Evolutionary conservation across 2,888 invertebrate genomes (phyloP).

Genomic region (Nomada fucata): DNA sequence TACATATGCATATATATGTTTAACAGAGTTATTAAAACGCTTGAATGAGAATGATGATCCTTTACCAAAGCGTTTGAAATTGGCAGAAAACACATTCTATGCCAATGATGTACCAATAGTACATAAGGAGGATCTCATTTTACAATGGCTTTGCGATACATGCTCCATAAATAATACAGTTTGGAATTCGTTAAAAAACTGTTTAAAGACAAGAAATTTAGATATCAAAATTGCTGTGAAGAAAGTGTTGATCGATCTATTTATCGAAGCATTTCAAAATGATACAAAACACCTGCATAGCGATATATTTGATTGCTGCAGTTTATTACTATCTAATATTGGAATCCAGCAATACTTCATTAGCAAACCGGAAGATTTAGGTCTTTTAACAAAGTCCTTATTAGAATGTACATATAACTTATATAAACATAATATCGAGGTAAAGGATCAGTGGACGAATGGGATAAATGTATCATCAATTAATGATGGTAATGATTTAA

Average conservation of each 20-base stretch:
- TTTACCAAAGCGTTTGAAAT: constrained; percentile 85
- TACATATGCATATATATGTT: constrained; percentile 4
- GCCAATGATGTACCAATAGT: constrained; percentile 85
- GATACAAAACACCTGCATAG: constrained; percentile 30
- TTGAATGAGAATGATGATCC: constrained; percentile 84
- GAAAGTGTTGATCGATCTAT: constrained; percentile 63
- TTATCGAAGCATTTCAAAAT: constrained; percentile 63
- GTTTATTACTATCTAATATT: constrained; percentile 60
- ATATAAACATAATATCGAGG: constrained; percentile 27
- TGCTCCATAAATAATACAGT: constrained; percentile 40
- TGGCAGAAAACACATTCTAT: constrained; percentile 85
- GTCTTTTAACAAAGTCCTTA: constrained; percentile 62
- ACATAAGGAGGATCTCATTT: constrained; percentile 85
- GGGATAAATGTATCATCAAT: constrained; percentile 36
- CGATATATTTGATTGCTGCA: constrained; percentile 67
- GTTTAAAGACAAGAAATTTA: constrained; percentile 63
- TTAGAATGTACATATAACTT: constrained; percentile 55
- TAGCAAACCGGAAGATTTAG: constrained; percentile 60
- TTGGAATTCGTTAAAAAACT: constrained; percentile 72
- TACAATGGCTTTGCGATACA: constrained; percentile 84
- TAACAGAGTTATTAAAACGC: constrained; percentile 84
- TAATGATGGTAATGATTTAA: constrained; percentile 10
- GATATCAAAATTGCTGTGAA: constrained; percentile 69
- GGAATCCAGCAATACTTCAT: constrained; percentile 72
- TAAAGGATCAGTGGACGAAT: background rate